Percentiles rank a stretch among this genome's conserved stretches.
Evolutionary conservation across 2,113 vertebrate species (phyloP).

Genomic region (Tachysurus fulvidraco): DNA sequence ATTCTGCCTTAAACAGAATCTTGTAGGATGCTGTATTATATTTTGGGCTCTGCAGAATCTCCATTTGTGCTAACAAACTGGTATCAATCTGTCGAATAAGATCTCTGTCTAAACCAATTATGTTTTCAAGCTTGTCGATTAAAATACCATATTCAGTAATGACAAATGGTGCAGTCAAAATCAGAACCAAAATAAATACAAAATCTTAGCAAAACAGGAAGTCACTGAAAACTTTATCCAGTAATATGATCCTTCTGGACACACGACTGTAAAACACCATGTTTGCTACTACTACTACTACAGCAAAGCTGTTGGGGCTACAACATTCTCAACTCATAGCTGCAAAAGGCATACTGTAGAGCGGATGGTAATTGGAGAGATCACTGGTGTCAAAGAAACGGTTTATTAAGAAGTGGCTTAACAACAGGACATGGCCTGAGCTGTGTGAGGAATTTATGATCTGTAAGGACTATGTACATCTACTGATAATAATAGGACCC

Average conservation of each 20-base stretch:
- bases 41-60: background rate
- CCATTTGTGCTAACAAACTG: background rate
- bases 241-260: background rate
- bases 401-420: background rate
- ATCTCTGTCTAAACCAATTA: background rate
- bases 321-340: background rate
- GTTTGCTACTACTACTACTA: background rate
- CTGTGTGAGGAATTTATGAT: background rate
- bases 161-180: background rate
- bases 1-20: background rate
- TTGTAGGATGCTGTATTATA: background rate
- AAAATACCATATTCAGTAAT: background rate
- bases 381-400: background rate
- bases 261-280: background rate
- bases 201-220: background rate
- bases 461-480: background rate
- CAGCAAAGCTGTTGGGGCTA: background rate
- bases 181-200: background rate
- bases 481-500: background rate
- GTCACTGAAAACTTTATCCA: background rate
- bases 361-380: background rate
- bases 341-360: background rate
- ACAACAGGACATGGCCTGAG: background rate
- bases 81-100: background rate
- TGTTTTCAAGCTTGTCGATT: slow-evolving; percentile 1